These are phyloP conservation scores for Ammospiza nelsoni DNA, from an alignment of 2,113 vertebrate species.

Conservation along the genomic window DNA sequence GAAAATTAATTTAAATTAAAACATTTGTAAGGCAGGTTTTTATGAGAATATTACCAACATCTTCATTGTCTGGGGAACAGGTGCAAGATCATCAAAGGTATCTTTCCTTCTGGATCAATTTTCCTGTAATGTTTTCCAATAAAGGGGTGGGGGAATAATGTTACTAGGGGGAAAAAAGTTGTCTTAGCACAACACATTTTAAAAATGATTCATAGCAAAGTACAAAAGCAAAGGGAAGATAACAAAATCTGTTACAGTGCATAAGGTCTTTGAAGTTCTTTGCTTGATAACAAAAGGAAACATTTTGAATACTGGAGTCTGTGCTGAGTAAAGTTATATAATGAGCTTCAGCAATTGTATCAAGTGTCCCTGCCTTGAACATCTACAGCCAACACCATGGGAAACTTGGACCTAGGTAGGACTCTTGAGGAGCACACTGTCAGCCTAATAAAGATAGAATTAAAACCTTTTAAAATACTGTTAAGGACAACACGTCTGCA, in stretches of 20 bases:
- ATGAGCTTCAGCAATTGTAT: background rate
- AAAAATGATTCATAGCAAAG: constrained; percentile 68
- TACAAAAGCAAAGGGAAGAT: constrained; percentile 41
- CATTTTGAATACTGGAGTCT: background rate
- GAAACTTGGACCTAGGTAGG: background rate
- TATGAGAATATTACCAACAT: constrained; percentile 73
- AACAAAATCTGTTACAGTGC: constrained; percentile 57
- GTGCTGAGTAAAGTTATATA: background rate
- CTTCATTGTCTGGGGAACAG: constrained; percentile 71
- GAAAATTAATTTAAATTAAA: constrained; percentile 81
- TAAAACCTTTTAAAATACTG: background rate
- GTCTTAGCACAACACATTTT: constrained; percentile 44
- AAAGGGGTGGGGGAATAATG: constrained; percentile 29
- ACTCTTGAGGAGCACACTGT: background rate
- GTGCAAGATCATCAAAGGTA: constrained; percentile 70
- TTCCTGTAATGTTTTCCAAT: constrained; percentile 62
- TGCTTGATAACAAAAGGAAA: background rate
- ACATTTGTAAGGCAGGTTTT: constrained; percentile 76
- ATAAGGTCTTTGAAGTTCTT: constrained; percentile 30
- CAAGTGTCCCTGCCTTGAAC: background rate
- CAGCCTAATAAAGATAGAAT: background rate
- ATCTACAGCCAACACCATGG: background rate
- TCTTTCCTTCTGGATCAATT: constrained; percentile 68
- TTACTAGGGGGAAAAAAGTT: constrained; percentile 39
- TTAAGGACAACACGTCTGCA: background rate